phyloP scores from a whole-genome alignment of 1,140 invertebrate species.

The Psilanteris sp. region DNA sequence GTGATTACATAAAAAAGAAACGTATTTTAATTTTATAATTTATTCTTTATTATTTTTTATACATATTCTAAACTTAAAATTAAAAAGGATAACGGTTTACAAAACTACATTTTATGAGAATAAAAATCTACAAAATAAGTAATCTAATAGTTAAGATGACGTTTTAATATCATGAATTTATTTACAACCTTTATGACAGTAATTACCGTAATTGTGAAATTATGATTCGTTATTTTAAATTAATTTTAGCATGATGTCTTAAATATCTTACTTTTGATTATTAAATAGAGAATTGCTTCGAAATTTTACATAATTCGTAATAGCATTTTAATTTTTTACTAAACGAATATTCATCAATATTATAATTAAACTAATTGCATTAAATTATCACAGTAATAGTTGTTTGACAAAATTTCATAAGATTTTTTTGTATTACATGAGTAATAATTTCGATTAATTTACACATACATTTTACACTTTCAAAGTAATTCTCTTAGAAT shows the following conservation, averaged over 20 bases:
- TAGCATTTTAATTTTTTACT: too few species aligned
- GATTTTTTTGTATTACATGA: too few species aligned
- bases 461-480: neutral
- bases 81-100: neutral
- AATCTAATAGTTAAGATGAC: constrained; percentile 1
- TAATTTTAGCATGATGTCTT: constrained; percentile 11
- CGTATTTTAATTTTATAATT: neutral
- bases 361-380: constrained; percentile 22
- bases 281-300: constrained; percentile 7
- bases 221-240: too few species aligned
- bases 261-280: too few species aligned
- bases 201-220: too few species aligned
- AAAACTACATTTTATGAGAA: neutral
- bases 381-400: constrained; percentile 40
- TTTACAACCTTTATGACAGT: constrained; percentile 2
- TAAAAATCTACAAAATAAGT: constrained; percentile 20
- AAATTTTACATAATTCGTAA: too few species aligned
- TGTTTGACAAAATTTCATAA: too few species aligned
- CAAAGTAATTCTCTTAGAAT: constrained; percentile 29
- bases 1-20: too few species aligned
- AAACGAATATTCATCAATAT: too few species aligned
- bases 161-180: constrained; percentile 4
- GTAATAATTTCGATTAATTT: constrained; percentile 2
- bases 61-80: too few species aligned
- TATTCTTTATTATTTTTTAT: too few species aligned